phyloP scores from a whole-genome alignment of 2,888 invertebrate genomes.

The Thyatira batis region DNA sequence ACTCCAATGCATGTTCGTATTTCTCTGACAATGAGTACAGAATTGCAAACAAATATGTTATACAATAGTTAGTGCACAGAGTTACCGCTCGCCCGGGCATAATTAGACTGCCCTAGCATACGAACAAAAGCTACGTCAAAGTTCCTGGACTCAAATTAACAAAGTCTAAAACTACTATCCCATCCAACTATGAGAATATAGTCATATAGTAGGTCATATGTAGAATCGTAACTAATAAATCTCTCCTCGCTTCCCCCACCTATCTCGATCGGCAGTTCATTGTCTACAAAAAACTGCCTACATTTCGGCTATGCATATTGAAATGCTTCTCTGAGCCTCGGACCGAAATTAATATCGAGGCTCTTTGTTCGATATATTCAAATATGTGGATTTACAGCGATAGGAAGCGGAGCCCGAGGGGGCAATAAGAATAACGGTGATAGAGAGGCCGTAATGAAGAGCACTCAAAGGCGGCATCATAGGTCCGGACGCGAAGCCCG shows the following conservation, averaged over 20 bases:
- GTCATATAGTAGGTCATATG: neutral
- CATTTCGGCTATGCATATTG: neutral
- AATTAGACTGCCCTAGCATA: neutral
- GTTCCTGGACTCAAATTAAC: neutral
- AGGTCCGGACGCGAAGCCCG: slow-evolving; percentile 41
- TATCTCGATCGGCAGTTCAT: neutral
- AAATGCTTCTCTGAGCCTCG: neutral
- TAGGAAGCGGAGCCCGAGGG: slow-evolving; percentile 32
- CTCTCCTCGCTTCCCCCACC: neutral
- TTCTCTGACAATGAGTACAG: neutral
- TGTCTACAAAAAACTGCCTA: neutral
- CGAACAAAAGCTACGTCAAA: neutral
- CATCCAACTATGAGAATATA: neutral
- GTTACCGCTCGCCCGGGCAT: neutral
- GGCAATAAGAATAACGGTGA: slow-evolving; percentile 61
- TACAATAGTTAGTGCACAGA: neutral
- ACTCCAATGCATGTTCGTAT: slow-evolving; percentile 5
- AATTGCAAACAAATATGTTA: neutral
- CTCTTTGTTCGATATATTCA: slow-evolving; percentile 31
- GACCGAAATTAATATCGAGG: neutral
- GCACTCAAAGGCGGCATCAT: slow-evolving; percentile 57
- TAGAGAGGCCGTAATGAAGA: slow-evolving; percentile 69
- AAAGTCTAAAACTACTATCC: neutral
- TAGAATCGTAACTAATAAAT: neutral
- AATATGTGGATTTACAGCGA: slow-evolving; percentile 31